Evolutionary conservation across 2,113 vertebrate genomes (phyloP).

Genomic region (Columba janthina): DNA sequence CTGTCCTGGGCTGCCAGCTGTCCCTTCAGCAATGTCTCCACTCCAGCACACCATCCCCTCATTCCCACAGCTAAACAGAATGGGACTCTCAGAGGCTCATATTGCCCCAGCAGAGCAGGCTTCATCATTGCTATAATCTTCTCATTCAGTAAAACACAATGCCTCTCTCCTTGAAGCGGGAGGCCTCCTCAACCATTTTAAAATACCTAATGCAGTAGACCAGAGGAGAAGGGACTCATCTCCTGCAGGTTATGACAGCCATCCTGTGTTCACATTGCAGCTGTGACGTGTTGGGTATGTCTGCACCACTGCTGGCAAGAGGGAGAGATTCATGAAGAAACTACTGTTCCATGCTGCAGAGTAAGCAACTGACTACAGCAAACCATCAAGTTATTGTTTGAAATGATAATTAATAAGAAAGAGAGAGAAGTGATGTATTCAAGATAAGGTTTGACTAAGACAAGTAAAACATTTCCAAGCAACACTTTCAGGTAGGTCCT

Average conservation of each 20-base stretch:
- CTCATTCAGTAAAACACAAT: not conserved
- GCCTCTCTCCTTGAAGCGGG: not conserved
- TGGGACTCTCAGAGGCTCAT: not conserved
- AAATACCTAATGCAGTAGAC: not conserved
- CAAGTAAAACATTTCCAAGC: not conserved
- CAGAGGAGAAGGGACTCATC: not conserved
- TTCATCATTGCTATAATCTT: not conserved
- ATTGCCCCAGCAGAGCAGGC: not conserved
- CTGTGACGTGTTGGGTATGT: not conserved
- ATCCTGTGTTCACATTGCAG: not conserved
- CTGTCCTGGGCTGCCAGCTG: not conserved
- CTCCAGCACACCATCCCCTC: not conserved
- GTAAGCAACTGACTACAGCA: not conserved
- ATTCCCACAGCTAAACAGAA: not conserved
- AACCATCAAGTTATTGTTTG: not conserved
- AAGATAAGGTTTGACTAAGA: not conserved
- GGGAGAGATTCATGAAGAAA: not conserved
- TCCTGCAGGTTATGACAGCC: not conserved
- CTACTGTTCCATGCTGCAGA: not conserved
- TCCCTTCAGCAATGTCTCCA: not conserved
- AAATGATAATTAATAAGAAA: not conserved
- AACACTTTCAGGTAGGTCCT: not conserved
- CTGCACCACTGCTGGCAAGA: not conserved
- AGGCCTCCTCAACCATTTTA: not conserved
- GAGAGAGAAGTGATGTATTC: not conserved